phyloP scores from a whole-genome alignment of 2,797 vertebrate species.

The Graptemys geographica region DNA sequence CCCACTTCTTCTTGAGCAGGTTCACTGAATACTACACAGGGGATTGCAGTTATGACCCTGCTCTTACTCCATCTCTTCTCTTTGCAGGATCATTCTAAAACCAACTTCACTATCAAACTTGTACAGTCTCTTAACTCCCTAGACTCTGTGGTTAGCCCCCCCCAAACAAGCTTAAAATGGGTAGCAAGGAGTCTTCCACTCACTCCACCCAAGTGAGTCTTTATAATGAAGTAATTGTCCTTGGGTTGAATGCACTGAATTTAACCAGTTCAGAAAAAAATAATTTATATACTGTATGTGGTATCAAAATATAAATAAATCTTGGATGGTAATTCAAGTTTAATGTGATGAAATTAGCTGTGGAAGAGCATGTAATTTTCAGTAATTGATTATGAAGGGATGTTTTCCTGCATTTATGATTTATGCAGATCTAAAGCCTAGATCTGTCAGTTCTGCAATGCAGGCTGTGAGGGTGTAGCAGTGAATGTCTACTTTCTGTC shows the following conservation, averaged over 20 bases:
- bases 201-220: background rate
- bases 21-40: background rate
- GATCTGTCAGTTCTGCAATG: constrained; percentile 61
- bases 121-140: background rate
- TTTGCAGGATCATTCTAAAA: background rate
- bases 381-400: constrained; percentile 73
- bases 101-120: background rate
- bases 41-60: background rate
- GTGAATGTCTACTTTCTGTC: constrained; percentile 53
- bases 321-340: constrained; percentile 47
- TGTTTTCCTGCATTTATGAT: constrained; percentile 65
- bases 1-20: background rate
- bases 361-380: constrained; percentile 67
- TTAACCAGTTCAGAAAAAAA: constrained; percentile 38
- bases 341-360: constrained; percentile 67
- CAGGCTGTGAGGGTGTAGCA: constrained; percentile 58
- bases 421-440: constrained; percentile 48
- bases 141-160: background rate
- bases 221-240: background rate
- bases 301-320: constrained; percentile 42
- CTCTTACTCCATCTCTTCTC: background rate
- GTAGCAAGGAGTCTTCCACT: background rate
- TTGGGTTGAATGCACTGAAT: background rate
- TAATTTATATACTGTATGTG: constrained; percentile 24
- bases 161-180: background rate